Base-by-base conservation (phyloP, 1,140 invertebrate species). In the Mya arenaria region DNA sequence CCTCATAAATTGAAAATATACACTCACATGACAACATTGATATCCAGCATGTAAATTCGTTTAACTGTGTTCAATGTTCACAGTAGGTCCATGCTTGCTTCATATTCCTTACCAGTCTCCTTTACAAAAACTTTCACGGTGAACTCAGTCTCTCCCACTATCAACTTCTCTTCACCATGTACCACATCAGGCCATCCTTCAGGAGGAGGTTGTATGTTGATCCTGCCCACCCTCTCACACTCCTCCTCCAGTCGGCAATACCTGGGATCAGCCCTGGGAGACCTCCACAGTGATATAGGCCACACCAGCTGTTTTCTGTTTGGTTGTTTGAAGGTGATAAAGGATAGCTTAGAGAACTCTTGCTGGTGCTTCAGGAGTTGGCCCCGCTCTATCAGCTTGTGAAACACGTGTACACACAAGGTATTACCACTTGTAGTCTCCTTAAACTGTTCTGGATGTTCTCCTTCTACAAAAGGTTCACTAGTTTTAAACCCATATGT, bases 181-280 rank as follows among this genome's bases (percentile, higher is more conserved):
- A 63, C 32, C 60, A 19, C 39, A 13, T 63, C 60, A 34, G 60
- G 60, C 60, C 60, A 63, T 13, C 60, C 60, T n/a, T 13, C 23
- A 1, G 4, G 4, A 19, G 60, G 60, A 1, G 60, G 60, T 25
- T 63, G 28, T 15, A 34, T 36, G 23, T n/a, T 63, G 6, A 63
- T 36, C 39, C 39, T 63, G 2, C 60, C 60, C 19, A 63, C 60
- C 34, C 60, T 36, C 32, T 63, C 60, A 34, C 60, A 63, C 23
- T 34, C n/a, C 39, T 63, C 60, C 23, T 63, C 60, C 5, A 1
- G 28, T 34, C 15, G 34, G 25, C 60, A 63, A 15, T 63, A 63
- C 25, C 39, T 63, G 19, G 60, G 60, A 6, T 63, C 15, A 63
- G 17, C 0, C 25, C 39, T 63, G 25, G 4, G 17, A 17, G 60